Base-by-base conservation (phyloP, 1,140 invertebrate species). In the Araneus ventricosus region DNA sequence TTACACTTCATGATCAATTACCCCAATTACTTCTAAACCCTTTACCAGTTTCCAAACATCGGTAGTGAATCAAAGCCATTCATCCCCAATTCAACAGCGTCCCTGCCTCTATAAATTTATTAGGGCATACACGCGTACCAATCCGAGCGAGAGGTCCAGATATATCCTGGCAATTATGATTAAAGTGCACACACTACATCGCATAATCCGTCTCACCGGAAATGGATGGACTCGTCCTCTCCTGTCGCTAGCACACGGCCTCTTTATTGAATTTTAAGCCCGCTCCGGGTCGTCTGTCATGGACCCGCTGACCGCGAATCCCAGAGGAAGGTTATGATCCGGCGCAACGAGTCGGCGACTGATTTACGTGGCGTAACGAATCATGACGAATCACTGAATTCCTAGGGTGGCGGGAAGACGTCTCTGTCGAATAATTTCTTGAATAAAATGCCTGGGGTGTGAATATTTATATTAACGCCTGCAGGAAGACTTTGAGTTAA, bases 211-310 rank as follows among this genome's bases (percentile, higher is more conserved):
- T 75, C 70, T 75, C 27, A 37, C 70, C 70, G 70, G 70, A 75
- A 75, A 75, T 75, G 30, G 70, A 75, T 75, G 70, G 70, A 75
- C 70, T 37, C 27, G 30, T 17, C 27, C 70, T 30, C 30, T 75
- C 27, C 67, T 75, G 67, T 75, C 67, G 17, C 27, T 37, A 75
- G 34, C 70, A 37, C 24, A 6, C 4, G 14, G 2, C 10, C 17
- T 37, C 30, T 75, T 75, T 75, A 75, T 75, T 75, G 70, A 75
- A 75, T 75, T 75, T 75, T 75, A 75, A 75, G 70, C 70, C 70
- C 27, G 14, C 70, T 34, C 34, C 70, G 30, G 30, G 30, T 75
- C 70, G 70, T 75, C 27, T 75, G 34, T 75, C 70, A 75, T 22
- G 70, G 6, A 75, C 34, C 37, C 70, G 30, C 70, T 75, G 30